Base-by-base conservation (phyloP, 2,797 vertebrate species). In the Chrosomus eos region DNA sequence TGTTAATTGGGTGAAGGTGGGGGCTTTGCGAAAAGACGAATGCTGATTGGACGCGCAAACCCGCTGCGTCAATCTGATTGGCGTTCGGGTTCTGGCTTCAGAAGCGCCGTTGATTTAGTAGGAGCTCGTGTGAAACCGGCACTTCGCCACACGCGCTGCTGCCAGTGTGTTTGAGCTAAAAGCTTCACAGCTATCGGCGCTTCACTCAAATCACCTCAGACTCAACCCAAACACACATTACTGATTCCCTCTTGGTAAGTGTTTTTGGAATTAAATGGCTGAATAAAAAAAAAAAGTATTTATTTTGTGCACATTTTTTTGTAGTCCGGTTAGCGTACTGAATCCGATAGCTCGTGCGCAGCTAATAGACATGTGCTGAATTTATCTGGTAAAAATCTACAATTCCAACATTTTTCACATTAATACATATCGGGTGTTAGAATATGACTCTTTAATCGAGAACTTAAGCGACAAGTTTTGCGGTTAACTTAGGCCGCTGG, bases 211-310 rank as follows among this genome's bases (percentile, higher is more conserved):
- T 81, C 74, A 31, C 55, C 67, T 31, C 33, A 48, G 76, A 64
- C 28, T 71, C 82, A 67, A 83, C n/a, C 73, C 40, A 64, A 81
- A 76, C 21, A 60, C 1, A 71, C 62, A 82, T 72, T 75, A 88
- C 83, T 36, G 60, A 82, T 88, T 90, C 72, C 66, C 58, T 85
- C 64, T 83, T 60, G 91, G 91, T 92, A 82, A 91, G 89, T 73
- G 40, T 8, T 33, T 31, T 45, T 45, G 16, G 33, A n/a, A 55
- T 36, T 19, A 0, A 38, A 21, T 3, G 14, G 6, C 18, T 38
- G 16, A 13, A 31, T 33, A 1, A 2, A 28, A 6, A 21, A 10
- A 60, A 13, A 60, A 26, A 6, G 3, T 11, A 28, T 38, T 18
- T 71, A n/a, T 36, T 64, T 33, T 26, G 43, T 18, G 4, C 8